Evolutionary conservation across 2,888 invertebrate species (phyloP).

Genomic region (Zootermopsis nevadensis): DNA sequence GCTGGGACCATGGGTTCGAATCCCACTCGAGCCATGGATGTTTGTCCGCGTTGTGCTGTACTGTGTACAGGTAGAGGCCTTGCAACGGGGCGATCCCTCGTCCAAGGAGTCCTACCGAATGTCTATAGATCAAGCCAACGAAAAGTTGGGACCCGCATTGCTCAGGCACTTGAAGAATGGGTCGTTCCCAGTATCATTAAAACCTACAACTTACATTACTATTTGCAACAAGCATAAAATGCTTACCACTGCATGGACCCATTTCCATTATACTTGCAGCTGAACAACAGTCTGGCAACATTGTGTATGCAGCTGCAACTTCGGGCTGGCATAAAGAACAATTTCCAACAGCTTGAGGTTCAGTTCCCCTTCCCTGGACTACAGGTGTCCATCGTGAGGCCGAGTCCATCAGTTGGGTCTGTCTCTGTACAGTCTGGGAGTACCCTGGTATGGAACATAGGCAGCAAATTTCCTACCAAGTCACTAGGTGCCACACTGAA

Average conservation of each 20-base stretch:
- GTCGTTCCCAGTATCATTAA: too few relatives aligned
- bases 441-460: conserved; percentile 40
- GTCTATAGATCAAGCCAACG: too few relatives aligned
- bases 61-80: too few relatives aligned
- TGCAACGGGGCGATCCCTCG: too few relatives aligned
- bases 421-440: not conserved
- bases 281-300: conserved; percentile 30
- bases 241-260: not conserved
- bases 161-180: too few relatives aligned
- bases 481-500: conserved; percentile 20
- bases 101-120: too few relatives aligned
- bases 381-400: conserved; percentile 10
- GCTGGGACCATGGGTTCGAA: too few relatives aligned
- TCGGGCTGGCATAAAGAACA: conserved; percentile 25
- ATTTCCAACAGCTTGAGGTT: conserved; percentile 40
- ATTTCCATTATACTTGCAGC: conserved; percentile 18
- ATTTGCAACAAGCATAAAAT: not conserved
- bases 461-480: conserved; percentile 42
- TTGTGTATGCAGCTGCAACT: conserved; percentile 36
- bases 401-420: conserved; percentile 36
- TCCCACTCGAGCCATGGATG: too few relatives aligned
- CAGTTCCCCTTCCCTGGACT: conserved; percentile 24
- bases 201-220: too few relatives aligned
- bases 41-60: too few relatives aligned
- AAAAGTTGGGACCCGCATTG: too few relatives aligned